Percentiles rank a stretch among this genome's conserved stretches.
Conservation (phyloP, 2,888 invertebrate genomes). For the Tipula lateralis region DNA sequence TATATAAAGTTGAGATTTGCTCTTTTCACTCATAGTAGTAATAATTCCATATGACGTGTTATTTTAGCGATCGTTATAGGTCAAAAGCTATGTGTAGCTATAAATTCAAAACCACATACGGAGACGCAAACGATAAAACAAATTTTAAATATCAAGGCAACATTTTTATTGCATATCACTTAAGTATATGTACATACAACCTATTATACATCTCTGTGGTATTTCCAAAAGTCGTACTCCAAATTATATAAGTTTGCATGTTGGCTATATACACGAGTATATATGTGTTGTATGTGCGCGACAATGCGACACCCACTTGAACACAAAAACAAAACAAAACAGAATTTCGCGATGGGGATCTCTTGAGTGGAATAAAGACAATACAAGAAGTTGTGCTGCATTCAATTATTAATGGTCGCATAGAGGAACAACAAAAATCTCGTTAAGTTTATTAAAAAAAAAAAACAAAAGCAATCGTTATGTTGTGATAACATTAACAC, state of each 20-base stretch:
- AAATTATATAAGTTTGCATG: background rate
- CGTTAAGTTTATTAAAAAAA: conserved; percentile 3
- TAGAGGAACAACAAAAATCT: background rate
- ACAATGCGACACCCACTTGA: background rate
- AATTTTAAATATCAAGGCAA: background rate
- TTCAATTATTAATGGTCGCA: background rate
- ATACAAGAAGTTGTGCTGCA: conserved; percentile 3
- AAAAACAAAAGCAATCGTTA: conserved; percentile 6
- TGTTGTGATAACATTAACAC: conserved; percentile 24
- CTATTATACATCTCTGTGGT: background rate
- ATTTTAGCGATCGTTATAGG: background rate
- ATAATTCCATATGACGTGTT: no score
- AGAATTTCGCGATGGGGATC: background rate
- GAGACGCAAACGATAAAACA: background rate
- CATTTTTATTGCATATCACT: background rate
- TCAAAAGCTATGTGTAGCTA: background rate
- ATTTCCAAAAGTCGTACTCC: background rate
- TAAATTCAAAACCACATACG: background rate
- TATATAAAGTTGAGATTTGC: no score
- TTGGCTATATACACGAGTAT: no score
- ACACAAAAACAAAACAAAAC: background rate
- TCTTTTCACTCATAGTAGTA: no score
- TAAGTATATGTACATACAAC: no score
- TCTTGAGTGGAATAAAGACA: background rate
- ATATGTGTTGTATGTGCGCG: background rate